Conservation (phyloP, 1,140 invertebrate genomes). For the Brachionus calyciflorus region DNA sequence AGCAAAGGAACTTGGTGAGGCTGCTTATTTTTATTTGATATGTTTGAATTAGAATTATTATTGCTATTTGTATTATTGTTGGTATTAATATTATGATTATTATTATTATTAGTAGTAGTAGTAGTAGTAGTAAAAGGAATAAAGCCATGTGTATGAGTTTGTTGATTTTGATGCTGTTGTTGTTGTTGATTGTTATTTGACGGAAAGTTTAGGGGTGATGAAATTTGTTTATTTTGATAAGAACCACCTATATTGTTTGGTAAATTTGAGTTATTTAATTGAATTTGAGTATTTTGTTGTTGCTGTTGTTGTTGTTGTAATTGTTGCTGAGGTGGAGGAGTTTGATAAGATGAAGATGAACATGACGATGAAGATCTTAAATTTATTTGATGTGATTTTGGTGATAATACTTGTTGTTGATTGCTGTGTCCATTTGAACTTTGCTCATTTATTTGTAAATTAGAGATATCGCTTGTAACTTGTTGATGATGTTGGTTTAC, state of each 20-base stretch:
- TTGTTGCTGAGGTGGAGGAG: background rate
- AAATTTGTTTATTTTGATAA: background rate
- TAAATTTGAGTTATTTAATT: background rate
- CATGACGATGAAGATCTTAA: constrained; percentile 19
- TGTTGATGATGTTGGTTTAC: background rate
- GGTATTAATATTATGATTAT: background rate
- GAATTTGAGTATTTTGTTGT: background rate
- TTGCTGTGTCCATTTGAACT: background rate
- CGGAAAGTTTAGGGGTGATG: background rate
- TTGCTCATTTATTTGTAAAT: constrained; percentile 26
- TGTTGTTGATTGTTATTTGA: background rate
- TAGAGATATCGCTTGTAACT: background rate
- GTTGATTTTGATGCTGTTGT: constrained; percentile 1
- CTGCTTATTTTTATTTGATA: too few relatives aligned
- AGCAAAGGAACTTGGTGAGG: background rate
- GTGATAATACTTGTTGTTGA: background rate
- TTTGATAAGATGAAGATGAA: constrained; percentile 32
- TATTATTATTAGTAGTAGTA: background rate
- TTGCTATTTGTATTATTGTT: background rate
- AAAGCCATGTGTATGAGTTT: background rate
- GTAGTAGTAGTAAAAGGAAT: background rate
- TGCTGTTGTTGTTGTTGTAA: background rate
- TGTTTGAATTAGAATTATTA: too few relatives aligned
- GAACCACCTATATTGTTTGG: background rate
- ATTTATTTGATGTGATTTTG: background rate